Evolutionary conservation across 1,140 invertebrate species (phyloP), one percentile per base, ranked within the genome.

Genomic region (Cydia amplana): DNA sequence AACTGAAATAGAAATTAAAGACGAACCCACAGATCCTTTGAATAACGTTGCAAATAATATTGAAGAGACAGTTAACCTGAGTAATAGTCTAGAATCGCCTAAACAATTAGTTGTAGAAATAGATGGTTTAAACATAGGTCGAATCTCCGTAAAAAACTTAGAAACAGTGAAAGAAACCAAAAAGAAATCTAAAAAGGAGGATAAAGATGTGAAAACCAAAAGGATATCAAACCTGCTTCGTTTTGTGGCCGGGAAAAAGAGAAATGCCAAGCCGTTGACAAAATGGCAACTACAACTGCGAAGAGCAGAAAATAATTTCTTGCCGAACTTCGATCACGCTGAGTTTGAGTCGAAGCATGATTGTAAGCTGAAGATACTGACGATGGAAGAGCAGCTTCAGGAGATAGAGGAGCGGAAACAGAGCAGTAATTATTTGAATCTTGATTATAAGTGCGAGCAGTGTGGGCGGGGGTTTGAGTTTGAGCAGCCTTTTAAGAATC

Each of bases 241-340:
- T n/a, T 67, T 32, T n/a, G 64, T 67, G 1, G 25, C 28, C 2
- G 64, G 64, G 32, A 67, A 67, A 28, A 67, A 67, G 14, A 14
- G 64, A 28, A 67, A 67, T 9, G 64, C 64, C 0, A 16, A 28
- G n/a, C 64, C 64, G 4, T 67, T 67, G 28, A 67, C 64, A n/a
- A 67, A 67, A 67, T 67, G 64, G 64, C 64, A 67, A 5, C 12
- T 67, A 16, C 64, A 67, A n/a, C 16, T 67, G 14, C 9, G 64
- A n/a, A 67, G 64, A 32, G 64, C 64, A 32, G 64, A 67, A 14
- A 67, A 67, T 67, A 67, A 67, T 36, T 67, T 67, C n/a, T 36
- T 67, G 28, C 64, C 64, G 5, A 67, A 67, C 14, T 67, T 67
- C 5, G 64, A 67, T 18, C 25, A 67, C 20, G 64, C 64, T 1